A percentile compares a stretch with the other conserved stretches of the same genome.
phyloP scores from a whole-genome alignment of 2,888 invertebrate genomes.

The Aphodius sticticus region DNA sequence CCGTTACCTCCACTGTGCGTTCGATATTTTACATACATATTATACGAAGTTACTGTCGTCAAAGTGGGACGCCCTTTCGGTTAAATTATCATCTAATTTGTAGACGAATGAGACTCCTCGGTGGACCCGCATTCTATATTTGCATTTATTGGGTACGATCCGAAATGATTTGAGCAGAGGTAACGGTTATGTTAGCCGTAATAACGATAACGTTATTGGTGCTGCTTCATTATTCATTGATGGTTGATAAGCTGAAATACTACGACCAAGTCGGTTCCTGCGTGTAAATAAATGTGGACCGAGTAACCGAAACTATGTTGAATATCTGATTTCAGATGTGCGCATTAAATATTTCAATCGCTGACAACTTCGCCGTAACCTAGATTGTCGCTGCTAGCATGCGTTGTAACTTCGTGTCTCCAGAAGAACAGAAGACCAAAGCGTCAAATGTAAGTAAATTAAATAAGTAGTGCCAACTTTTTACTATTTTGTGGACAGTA shows the following conservation, averaged over 20 bases:
- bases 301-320: not conserved
- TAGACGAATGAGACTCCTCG: not conserved
- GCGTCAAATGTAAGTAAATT: no score
- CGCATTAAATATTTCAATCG: no score
- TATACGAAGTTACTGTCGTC: not conserved
- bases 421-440: no score
- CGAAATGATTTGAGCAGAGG: not conserved
- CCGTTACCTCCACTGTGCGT: constrained; percentile 11
- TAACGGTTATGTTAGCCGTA: not conserved
- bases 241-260: not conserved
- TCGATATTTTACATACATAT: not conserved
- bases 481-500: no score
- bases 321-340: no score
- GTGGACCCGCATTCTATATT: not conserved
- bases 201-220: not conserved
- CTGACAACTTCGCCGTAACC: no score
- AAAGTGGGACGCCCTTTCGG: not conserved
- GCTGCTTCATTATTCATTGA: not conserved
- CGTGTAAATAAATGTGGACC: not conserved
- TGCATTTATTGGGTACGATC: not conserved
- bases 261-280: no score
- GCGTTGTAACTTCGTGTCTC: no score
- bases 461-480: no score
- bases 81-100: not conserved
- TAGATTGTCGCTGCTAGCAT: no score